phyloP scores from a whole-genome alignment of 1,140 invertebrate species.

The Brachystomella parvula region DNA sequence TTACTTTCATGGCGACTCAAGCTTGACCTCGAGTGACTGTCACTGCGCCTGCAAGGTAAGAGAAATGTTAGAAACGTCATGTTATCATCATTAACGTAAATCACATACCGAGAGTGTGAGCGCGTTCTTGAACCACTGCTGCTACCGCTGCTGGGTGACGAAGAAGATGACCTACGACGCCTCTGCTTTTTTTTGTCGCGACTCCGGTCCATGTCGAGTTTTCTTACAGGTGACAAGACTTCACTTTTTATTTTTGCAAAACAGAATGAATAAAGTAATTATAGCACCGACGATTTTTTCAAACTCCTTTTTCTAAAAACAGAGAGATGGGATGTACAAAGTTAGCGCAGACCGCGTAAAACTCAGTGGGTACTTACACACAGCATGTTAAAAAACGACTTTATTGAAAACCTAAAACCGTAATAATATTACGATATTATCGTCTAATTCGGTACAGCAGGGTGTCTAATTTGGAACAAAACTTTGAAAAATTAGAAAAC shows the following conservation, averaged over 20 bases:
- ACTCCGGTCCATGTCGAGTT: not conserved
- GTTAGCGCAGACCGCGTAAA: not conserved
- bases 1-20: not conserved
- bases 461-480: no score
- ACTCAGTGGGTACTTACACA: not conserved
- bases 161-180: not conserved
- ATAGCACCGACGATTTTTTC: not conserved
- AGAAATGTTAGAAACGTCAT: not conserved
- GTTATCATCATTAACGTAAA: not conserved
- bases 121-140: not conserved
- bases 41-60: not conserved
- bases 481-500: no score
- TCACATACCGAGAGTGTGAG: not conserved
- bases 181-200: not conserved
- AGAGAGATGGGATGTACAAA: not conserved
- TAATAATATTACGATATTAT: no score
- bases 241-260: not conserved
- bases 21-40: not conserved
- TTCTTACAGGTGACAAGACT: no score
- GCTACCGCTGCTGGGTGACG: not conserved
- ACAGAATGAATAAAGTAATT: not conserved
- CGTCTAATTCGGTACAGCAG: no score
- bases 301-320: not conserved
- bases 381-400: not conserved
- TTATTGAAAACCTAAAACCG: no score